A percentile compares a stretch with the other conserved stretches of the same genome.
Evolutionary conservation across 1,140 invertebrate genomes (phyloP).

Genomic region (Araneus ventricosus): DNA sequence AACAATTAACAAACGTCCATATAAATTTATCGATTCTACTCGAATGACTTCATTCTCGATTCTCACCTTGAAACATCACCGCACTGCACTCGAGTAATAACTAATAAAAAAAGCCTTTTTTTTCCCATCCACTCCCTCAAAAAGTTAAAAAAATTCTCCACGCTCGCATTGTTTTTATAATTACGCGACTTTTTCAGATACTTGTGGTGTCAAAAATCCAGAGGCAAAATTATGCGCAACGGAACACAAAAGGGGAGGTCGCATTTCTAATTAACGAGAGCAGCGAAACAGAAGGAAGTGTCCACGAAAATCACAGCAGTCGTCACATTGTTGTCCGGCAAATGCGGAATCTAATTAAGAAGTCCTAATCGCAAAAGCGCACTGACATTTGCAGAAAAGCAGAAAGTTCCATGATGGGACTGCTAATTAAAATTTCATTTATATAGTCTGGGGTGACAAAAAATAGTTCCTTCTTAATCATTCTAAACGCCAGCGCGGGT

Average conservation of each 20-base stretch:
- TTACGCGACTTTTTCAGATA: not conserved
- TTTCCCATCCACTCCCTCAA: not conserved
- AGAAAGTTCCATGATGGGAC: not conserved
- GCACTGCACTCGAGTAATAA: no score
- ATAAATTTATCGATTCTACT: no score
- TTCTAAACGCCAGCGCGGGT: no score
- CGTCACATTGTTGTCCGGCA: not conserved
- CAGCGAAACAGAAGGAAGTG: not conserved
- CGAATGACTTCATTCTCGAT: no score
- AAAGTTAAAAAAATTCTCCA: not conserved
- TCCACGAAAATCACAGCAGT: not conserved
- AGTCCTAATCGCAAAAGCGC: not conserved
- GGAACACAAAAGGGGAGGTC: not conserved
- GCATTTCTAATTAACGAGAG: slow-evolving; percentile 1
- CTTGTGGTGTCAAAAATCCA: not conserved
- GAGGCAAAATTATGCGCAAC: not conserved
- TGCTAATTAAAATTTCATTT: slow-evolving; percentile 8
- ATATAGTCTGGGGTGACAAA: not conserved
- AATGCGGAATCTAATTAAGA: not conserved
- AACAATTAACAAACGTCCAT: no score
- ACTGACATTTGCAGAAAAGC: not conserved
- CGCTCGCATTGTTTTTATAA: not conserved
- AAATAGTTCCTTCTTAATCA: not conserved
- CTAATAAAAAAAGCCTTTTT: no score
- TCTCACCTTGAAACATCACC: no score